These are phyloP conservation scores for Ochotona curzoniae DNA, from an alignment of 2,113 vertebrate species.

Conservation along the genomic window DNA sequence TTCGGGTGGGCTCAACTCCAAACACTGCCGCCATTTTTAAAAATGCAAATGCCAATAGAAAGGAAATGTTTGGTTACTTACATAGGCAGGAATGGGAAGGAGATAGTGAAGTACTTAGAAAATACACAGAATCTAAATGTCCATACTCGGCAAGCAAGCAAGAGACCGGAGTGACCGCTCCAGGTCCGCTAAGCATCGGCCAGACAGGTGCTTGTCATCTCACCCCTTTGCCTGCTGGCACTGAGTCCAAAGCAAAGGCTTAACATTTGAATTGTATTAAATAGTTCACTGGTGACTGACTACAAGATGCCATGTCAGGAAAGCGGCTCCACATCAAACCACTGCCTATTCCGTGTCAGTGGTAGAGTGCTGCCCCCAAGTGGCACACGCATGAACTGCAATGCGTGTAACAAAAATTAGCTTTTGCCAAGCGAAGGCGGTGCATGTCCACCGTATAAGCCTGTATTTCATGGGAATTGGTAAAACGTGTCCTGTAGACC, in stretches of 20 bases:
- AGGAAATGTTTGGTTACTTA: neutral
- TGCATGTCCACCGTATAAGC: neutral
- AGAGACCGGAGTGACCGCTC: neutral
- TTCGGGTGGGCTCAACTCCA: no score
- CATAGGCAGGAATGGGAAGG: neutral
- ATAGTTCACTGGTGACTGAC: neutral
- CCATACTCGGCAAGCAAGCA: neutral
- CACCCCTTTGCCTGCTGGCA: neutral
- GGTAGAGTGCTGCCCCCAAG: conserved; percentile 76
- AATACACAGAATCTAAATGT: neutral
- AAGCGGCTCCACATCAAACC: neutral
- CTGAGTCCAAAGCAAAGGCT: neutral
- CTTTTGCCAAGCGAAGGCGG: neutral
- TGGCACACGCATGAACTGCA: conserved; percentile 71
- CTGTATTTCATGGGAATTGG: neutral
- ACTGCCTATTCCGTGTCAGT: neutral
- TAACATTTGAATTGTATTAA: neutral
- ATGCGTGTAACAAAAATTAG: neutral
- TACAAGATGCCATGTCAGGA: neutral
- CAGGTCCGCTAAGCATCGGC: neutral
- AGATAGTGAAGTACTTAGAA: neutral
- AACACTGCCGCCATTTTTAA: no score
- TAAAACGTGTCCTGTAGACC: neutral
- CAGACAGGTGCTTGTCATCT: neutral
- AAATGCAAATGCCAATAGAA: no score